Evolutionary conservation across 2,888 invertebrate genomes (phyloP), one percentile per base, ranked within the genome.

Genomic region (Nasonia oneida): DNA sequence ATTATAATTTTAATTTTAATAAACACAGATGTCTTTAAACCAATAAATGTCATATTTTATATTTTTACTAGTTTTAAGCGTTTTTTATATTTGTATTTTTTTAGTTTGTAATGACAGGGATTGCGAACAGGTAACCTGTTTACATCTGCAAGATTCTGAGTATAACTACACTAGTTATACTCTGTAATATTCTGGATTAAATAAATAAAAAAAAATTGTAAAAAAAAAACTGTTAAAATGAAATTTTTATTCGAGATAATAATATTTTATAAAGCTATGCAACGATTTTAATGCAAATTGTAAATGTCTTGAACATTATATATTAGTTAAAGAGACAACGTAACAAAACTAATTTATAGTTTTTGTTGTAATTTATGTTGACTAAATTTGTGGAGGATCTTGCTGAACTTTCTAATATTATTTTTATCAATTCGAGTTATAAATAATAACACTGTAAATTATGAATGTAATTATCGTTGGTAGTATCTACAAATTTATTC

Each of bases 401-500:
- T 73, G 73, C 61, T 73, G 57, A 83, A 77, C 47, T 86, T 78
- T 81, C 57, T 70, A 14, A 77, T 71, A 61, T 76, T 33, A 71
- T 5, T 5, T 39, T 1, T 29, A 37, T 15, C 15, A n/a, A 57
- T 81, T 53, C n/a, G 57, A 57, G 6, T 61, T 61, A n/a, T 61
- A 57, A 53, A 85, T 57, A 50, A 85, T 47, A 57, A 37, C n/a
- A 53, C 37, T 85, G n/a, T 39, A 42, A 86, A 85, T 57, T 73
- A 81, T 67, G n/a, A 85, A 71, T 85, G 77, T 75, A 61, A 74
- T 78, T 79, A 77, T 71, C 50, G 73, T 80, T 79, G 82, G 87
- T 80, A 87, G 78, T 87, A 86, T 87, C 86, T 87, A 87, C 85
- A 87, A 86, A 86, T 86, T 87, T 83, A 85, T 84, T 84, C 61